These are phyloP conservation scores for Leptinotarsa defecta DNA, from an alignment of 1,140 invertebrate species.

Conservation along the genomic window DNA sequence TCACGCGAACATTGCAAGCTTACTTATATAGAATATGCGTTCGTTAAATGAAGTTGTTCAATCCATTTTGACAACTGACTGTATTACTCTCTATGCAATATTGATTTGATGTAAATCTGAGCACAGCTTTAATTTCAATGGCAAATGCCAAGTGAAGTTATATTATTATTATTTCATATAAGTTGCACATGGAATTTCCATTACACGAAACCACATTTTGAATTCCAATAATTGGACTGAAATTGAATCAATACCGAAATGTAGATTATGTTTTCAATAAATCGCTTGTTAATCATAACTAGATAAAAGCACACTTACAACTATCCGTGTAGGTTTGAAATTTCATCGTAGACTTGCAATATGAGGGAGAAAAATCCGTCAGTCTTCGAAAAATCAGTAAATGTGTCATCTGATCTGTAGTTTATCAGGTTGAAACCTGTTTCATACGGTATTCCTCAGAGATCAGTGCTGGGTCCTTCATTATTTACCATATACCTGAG, in stretches of 20 bases:
- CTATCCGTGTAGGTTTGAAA: too few relatives aligned
- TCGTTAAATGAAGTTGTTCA: background rate
- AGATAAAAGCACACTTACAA: too few relatives aligned
- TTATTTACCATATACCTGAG: too few relatives aligned
- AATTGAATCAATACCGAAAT: background rate
- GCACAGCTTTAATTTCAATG: conserved; percentile 2
- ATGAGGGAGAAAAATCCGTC: too few relatives aligned
- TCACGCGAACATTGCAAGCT: background rate
- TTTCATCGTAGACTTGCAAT: too few relatives aligned
- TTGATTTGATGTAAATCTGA: conserved; percentile 10
- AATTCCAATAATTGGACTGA: background rate
- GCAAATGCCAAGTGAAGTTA: conserved; percentile 8
- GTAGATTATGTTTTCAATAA: too few relatives aligned
- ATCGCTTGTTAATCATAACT: too few relatives aligned
- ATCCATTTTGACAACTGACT: background rate
- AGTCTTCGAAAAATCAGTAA: too few relatives aligned
- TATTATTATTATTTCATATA: conserved; percentile 22
- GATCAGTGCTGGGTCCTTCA: too few relatives aligned
- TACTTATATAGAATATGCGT: background rate
- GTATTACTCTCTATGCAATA: conserved; percentile 5
- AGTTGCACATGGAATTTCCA: conserved; percentile 8
- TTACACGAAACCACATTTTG: background rate
- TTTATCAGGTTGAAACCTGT: too few relatives aligned
- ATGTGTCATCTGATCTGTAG: too few relatives aligned
- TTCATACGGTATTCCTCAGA: too few relatives aligned